Conservation (phyloP, 2,113 vertebrate genomes). For the Copsychus sechellarum region DNA sequence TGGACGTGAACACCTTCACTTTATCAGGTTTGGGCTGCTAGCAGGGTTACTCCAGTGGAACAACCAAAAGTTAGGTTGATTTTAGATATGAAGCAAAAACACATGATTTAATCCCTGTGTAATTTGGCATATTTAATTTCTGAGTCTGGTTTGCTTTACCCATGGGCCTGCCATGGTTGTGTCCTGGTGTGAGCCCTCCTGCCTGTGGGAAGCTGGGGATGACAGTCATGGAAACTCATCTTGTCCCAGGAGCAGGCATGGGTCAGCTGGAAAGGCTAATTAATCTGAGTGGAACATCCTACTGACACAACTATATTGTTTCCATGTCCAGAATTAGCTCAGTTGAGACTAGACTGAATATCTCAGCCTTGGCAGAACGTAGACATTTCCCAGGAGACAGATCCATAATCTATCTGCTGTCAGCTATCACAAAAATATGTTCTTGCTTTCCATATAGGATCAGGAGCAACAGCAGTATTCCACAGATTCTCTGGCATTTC, state of each 20-base stretch:
- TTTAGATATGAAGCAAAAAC: neutral
- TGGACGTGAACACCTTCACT: neutral
- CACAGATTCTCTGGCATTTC: slow-evolving; percentile 5
- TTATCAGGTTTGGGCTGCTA: neutral
- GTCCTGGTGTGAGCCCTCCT: neutral
- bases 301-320: neutral
- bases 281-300: neutral
- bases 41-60: neutral
- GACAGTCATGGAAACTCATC: slow-evolving; percentile 21
- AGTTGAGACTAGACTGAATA: neutral
- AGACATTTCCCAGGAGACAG: neutral
- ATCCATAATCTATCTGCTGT: slow-evolving; percentile 2
- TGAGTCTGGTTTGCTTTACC: neutral
- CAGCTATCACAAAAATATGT: neutral
- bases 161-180: neutral
- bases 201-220: slow-evolving; percentile 23
- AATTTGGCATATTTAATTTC: neutral
- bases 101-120: neutral
- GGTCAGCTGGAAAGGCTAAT: slow-evolving; percentile 3
- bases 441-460: neutral
- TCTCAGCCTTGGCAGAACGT: neutral
- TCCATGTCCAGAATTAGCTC: slow-evolving; percentile 53
- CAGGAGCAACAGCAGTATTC: neutral
- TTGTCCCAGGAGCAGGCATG: neutral
- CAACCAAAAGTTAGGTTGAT: neutral